Evolutionary conservation across 2,888 invertebrate species (phyloP).

Genomic region (Didymodactylos carnosus): DNA sequence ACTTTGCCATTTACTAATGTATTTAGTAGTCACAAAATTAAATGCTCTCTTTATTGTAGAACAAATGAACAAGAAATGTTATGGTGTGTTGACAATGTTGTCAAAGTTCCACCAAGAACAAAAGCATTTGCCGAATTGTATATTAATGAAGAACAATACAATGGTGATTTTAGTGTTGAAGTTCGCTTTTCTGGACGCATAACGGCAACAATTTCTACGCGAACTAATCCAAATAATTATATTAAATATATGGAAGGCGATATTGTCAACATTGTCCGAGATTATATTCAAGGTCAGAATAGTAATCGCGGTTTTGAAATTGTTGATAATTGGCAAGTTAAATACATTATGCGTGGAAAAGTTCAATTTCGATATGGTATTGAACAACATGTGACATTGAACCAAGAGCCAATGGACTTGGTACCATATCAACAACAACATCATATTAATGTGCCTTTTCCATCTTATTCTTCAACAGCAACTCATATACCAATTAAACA

Average conservation of each 20-base stretch:
- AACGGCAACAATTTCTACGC: not conserved
- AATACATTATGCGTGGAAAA: constrained; percentile 19
- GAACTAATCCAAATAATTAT: not conserved
- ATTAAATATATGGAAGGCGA: constrained; percentile 23
- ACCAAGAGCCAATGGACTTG: not conserved
- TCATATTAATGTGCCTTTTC: no score
- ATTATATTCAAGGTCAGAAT: constrained; percentile 16
- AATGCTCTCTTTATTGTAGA: no score
- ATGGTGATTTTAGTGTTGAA: constrained; percentile 30
- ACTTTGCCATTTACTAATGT: not conserved
- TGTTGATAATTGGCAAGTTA: not conserved
- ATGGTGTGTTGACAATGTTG: constrained; percentile 37
- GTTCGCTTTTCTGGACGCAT: constrained; percentile 20
- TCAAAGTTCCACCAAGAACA: constrained; percentile 28
- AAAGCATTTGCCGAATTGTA: constrained; percentile 35
- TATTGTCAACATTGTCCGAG: constrained; percentile 23
- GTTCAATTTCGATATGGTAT: constrained; percentile 29
- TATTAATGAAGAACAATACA: constrained; percentile 36
- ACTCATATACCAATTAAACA: not conserved
- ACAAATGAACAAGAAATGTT: constrained; percentile 29
- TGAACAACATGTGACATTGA: constrained; percentile 23
- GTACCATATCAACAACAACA: no score
- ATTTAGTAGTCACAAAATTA: no score
- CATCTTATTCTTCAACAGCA: not conserved
- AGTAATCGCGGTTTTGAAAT: not conserved